Percentiles rank a stretch among this genome's conserved stretches.
Evolutionary conservation across 1,140 invertebrate species (phyloP).

Genomic region (Megathymus violae): DNA sequence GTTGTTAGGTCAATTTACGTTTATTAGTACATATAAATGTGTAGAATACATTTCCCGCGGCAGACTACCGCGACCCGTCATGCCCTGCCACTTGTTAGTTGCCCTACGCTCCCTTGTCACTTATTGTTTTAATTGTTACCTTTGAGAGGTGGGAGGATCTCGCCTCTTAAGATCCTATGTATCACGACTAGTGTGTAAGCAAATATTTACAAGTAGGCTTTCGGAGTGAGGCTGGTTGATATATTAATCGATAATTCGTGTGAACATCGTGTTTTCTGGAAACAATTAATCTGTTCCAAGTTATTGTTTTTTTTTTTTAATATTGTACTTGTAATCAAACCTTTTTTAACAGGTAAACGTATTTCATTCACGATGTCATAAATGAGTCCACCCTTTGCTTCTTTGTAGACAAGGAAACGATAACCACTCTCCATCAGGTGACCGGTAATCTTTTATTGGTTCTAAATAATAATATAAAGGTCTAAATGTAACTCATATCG

Average conservation of each 20-base stretch:
- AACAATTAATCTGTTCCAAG: too few relatives aligned
- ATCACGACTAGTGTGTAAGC: conserved; percentile 36
- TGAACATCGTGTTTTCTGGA: not conserved
- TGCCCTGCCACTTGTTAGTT: conserved; percentile 74
- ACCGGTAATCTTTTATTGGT: too few relatives aligned
- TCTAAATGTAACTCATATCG: too few relatives aligned
- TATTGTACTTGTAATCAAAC: too few relatives aligned
- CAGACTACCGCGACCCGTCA: conserved; percentile 53
- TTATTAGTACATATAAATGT: conserved; percentile 8
- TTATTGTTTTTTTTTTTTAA: too few relatives aligned
- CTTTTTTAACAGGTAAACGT: too few relatives aligned
- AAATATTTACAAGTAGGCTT: conserved; percentile 32
- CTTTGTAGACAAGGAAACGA: too few relatives aligned
- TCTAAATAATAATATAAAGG: too few relatives aligned
- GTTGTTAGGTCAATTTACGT: not conserved
- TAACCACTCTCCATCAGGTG: too few relatives aligned
- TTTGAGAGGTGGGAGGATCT: conserved; percentile 76
- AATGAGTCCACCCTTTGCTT: too few relatives aligned
- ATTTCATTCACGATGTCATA: too few relatives aligned
- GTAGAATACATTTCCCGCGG: conserved; percentile 33
- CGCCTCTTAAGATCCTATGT: conserved; percentile 68
- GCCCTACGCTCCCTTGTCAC: conserved; percentile 60
- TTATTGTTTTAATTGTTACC: conserved; percentile 80
- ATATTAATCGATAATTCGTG: not conserved
- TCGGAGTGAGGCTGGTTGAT: conserved; percentile 11